These are phyloP conservation scores for Apis dorsata DNA, from an alignment of 1,140 invertebrate species.

Conservation along the genomic window DNA sequence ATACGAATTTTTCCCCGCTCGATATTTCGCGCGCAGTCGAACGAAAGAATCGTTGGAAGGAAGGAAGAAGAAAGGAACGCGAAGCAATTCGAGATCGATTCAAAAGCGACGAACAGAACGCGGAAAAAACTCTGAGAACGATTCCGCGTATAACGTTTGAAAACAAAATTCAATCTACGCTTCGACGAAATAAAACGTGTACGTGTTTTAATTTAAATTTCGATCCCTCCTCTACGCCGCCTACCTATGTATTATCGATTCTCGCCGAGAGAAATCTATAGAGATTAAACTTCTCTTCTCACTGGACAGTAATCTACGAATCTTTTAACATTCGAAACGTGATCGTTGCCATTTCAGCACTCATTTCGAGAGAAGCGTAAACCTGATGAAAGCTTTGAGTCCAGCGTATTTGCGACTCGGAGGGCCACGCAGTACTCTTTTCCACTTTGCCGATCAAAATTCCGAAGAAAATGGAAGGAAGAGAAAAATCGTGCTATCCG, in stretches of 20 bases:
- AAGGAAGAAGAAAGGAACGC: background rate
- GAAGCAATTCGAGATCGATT: constrained; percentile 32
- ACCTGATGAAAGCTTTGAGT: constrained; percentile 82
- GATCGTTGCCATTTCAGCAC: constrained; percentile 24
- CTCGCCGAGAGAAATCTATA: background rate
- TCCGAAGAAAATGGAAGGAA: constrained; percentile 63
- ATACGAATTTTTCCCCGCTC: background rate
- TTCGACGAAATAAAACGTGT: constrained; percentile 12
- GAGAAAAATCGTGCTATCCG: constrained; percentile 58
- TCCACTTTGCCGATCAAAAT: constrained; percentile 75
- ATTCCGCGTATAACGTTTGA: constrained; percentile 1
- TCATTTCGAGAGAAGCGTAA: constrained; percentile 54
- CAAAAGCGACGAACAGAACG: constrained; percentile 22
- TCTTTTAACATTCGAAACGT: background rate
- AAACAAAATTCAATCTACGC: constrained; percentile 29
- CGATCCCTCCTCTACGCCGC: background rate
- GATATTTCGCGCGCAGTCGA: background rate
- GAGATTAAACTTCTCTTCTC: too few species aligned
- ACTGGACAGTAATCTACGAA: too few species aligned
- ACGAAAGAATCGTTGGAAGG: background rate
- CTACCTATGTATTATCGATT: background rate
- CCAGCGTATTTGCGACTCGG: constrained; percentile 83
- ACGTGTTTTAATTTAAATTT: constrained; percentile 39
- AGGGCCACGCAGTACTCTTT: constrained; percentile 81
- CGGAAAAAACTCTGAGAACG: background rate